phyloP scores from a whole-genome alignment of 2,888 invertebrate species.

The Tortricodes alternella region DNA sequence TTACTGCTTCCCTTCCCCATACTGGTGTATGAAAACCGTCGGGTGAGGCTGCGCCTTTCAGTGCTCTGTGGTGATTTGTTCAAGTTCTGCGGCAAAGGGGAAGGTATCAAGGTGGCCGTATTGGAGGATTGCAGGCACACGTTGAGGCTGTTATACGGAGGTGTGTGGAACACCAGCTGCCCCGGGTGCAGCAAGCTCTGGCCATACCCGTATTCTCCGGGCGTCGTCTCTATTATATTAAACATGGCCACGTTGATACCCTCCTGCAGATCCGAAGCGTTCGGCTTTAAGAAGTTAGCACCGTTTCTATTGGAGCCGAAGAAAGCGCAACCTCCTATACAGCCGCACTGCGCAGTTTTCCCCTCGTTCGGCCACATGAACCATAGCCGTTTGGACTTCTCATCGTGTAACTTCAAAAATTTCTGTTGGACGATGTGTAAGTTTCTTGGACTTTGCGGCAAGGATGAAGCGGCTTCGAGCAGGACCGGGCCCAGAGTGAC shows the following conservation, averaged over 20 bases:
- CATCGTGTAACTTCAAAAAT: constrained; percentile 92
- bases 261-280: constrained; percentile 89
- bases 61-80: constrained; percentile 69
- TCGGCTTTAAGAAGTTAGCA: constrained; percentile 93
- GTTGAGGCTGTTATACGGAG: constrained; percentile 91
- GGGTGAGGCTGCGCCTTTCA: constrained; percentile 71
- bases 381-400: constrained; percentile 93
- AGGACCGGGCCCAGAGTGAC: constrained; percentile 94
- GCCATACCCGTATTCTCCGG: constrained; percentile 95
- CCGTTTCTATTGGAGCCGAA: constrained; percentile 97
- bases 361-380: constrained; percentile 94
- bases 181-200: constrained; percentile 95
- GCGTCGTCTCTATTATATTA: constrained; percentile 86
- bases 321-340: constrained; percentile 96
- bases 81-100: constrained; percentile 67
- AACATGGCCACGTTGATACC: constrained; percentile 92
- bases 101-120: constrained; percentile 68
- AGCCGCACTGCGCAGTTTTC: constrained; percentile 92
- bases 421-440: constrained; percentile 91
- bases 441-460: constrained; percentile 89
- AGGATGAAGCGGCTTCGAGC: constrained; percentile 93
- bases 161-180: constrained; percentile 94
- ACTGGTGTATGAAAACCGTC: constrained; percentile 76
- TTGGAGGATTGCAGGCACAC: constrained; percentile 88
- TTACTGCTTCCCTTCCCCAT: constrained; percentile 74